phyloP scores from a whole-genome alignment of 1,140 invertebrate species.

The Drosophila nikananu region DNA sequence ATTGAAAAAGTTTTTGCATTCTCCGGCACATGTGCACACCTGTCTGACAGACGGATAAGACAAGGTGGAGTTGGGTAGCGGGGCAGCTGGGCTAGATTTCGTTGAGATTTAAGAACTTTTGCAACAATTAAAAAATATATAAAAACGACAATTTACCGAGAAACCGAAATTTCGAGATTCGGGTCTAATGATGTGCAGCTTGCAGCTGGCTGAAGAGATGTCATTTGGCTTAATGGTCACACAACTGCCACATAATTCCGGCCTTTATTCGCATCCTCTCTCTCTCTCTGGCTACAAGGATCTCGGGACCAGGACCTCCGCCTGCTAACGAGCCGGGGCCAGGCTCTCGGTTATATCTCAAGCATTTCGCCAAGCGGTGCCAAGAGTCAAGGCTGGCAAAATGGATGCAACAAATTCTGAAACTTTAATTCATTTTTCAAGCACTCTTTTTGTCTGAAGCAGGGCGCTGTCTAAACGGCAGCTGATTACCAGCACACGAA shows the following conservation, averaged over 20 bases:
- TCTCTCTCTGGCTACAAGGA: neutral
- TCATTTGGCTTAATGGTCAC: conserved; percentile 67
- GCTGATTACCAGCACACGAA: conserved; percentile 37
- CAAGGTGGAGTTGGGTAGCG: conserved; percentile 5
- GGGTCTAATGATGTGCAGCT: conserved; percentile 64
- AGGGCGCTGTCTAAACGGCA: conserved; percentile 47
- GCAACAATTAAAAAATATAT: conserved; percentile 66
- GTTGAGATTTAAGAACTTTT: conserved; percentile 24
- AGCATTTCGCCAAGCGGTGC: conserved; percentile 27
- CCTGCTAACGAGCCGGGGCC: conserved; percentile 38
- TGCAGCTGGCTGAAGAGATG: conserved; percentile 21
- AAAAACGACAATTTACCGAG: conserved; percentile 50
- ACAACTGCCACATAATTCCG: conserved; percentile 40
- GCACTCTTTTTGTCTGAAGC: conserved; percentile 54
- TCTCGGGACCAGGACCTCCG: neutral
- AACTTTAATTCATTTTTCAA: conserved; percentile 64
- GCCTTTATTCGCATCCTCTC: neutral
- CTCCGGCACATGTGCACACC: conserved; percentile 57
- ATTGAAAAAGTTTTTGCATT: conserved; percentile 81
- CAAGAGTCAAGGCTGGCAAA: conserved; percentile 50
- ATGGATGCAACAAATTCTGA: conserved; percentile 52
- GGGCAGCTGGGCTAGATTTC: neutral
- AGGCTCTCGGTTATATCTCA: conserved; percentile 24
- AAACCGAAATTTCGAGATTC: conserved; percentile 18
- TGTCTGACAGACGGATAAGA: conserved; percentile 52